Evolutionary conservation across 2,888 invertebrate species (phyloP), one percentile per base, ranked within the genome.

Genomic region (Eupithecia pulchellata): DNA sequence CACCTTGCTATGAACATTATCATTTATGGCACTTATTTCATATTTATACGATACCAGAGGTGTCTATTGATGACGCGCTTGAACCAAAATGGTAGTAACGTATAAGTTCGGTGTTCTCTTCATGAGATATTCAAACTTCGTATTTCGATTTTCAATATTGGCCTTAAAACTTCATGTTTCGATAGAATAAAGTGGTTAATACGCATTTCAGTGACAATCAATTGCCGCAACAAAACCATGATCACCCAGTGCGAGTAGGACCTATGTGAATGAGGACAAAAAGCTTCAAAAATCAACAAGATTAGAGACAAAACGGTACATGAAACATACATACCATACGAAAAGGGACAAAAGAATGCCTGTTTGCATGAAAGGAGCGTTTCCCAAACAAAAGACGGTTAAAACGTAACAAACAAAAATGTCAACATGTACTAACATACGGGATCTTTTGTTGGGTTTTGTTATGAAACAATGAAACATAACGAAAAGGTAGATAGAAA

Each of bases 331-430:
- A 61, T 30, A 39, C 60, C 68, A 75, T 68, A 58, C 70, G 62
- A 42, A 52, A 71, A 66, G 64, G 75, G 69, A 86, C 84, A 87
- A 88, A 84, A 82, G 82, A 77, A 61, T 61, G 75, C 74, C 79
- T 64, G 76, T 88, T 86, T 85, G 85, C 82, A 84, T 83, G 80
- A 79, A 87, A 86, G 87, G 83, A 84, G 83, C 80, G 81, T 86
- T 86, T 83, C 78, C 73, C 84, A 84, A 83, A 91, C 89, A 91
- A 89, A 90, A 89, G 88, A 86, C 86, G 85, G 81, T 81, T 84
- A 77, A 80, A 82, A 87, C 86, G 83, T 86, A 82, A 86, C 88
- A 86, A 87, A 90, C 89, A 90, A 89, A 91, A 91, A 90, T 89
- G 89, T 88, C 88, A 89, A 90, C 90, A 89, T 85, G 83, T 83